These are phyloP conservation scores for Spisula subtruncata DNA, from an alignment of 2,888 invertebrate genomes.

Conservation along the genomic window DNA sequence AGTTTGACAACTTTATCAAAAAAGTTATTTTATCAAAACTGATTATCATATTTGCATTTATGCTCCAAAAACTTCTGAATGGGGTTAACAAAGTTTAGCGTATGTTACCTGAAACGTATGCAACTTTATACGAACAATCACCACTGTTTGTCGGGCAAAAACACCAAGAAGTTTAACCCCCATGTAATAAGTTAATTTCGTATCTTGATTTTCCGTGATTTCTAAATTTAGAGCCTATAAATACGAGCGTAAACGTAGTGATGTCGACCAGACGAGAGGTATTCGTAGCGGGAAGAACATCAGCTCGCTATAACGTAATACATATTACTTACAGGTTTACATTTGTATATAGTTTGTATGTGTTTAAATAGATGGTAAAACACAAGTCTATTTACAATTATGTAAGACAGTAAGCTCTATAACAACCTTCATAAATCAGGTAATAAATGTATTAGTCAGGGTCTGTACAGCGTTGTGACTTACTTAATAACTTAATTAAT, in stretches of 20 bases:
- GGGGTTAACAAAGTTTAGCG: neutral
- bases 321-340: neutral
- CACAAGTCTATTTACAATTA: neutral
- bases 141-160: neutral
- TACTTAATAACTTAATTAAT: neutral
- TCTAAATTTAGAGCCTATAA: conserved; percentile 52
- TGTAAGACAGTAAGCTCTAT: neutral
- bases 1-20: neutral
- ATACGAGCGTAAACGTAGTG: conserved; percentile 15
- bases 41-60: conserved; percentile 16
- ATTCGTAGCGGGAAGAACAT: neutral
- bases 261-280: conserved; percentile 21
- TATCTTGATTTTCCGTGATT: conserved; percentile 38
- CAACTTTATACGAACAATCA: neutral
- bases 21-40: neutral
- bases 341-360: conserved; percentile 13
- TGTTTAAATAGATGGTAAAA: neutral
- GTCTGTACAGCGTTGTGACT: neutral
- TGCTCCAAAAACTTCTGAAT: neutral
- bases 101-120: neutral
- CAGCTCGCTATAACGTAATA: neutral
- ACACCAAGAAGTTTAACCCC: conserved; percentile 32
- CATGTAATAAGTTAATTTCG: conserved; percentile 36
- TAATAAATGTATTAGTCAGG: neutral
- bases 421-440: neutral